A percentile compares a stretch with the other conserved stretches of the same genome.
These are phyloP conservation scores for Mactra quadrangularis DNA, from an alignment of 1,140 invertebrate genomes.

Conservation along the genomic window DNA sequence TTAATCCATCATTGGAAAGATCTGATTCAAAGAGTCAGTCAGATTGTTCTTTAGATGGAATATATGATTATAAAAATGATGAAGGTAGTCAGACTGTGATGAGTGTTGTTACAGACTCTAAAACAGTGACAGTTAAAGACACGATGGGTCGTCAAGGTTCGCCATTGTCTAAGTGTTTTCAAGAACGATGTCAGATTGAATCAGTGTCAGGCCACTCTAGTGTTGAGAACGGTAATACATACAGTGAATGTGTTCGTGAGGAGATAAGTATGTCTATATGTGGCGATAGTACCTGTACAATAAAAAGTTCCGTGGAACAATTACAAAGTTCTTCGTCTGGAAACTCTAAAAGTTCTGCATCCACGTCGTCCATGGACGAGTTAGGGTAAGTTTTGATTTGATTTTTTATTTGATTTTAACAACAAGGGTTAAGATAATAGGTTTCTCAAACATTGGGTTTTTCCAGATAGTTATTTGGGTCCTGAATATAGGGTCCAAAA, in stretches of 20 bases:
- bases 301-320: neutral
- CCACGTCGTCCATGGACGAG: neutral
- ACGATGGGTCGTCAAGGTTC: neutral
- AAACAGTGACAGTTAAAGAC: neutral
- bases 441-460: too few species aligned
- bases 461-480: too few species aligned
- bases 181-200: conserved; percentile 3
- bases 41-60: neutral
- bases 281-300: neutral
- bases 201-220: neutral
- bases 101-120: neutral
- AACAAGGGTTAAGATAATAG: too few species aligned
- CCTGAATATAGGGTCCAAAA: too few species aligned
- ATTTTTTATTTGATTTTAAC: too few species aligned
- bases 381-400: neutral
- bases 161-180: neutral
- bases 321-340: conserved; percentile 14
- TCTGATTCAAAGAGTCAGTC: neutral
- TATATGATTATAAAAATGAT: neutral
- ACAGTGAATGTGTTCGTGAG: too few species aligned
- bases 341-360: conserved; percentile 17
- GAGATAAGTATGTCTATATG: too few species aligned
- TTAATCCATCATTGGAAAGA: neutral
- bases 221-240: too few species aligned
- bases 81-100: neutral